phyloP scores from a whole-genome alignment of 2,797 vertebrate species.

The Neostethus bicornis region DNA sequence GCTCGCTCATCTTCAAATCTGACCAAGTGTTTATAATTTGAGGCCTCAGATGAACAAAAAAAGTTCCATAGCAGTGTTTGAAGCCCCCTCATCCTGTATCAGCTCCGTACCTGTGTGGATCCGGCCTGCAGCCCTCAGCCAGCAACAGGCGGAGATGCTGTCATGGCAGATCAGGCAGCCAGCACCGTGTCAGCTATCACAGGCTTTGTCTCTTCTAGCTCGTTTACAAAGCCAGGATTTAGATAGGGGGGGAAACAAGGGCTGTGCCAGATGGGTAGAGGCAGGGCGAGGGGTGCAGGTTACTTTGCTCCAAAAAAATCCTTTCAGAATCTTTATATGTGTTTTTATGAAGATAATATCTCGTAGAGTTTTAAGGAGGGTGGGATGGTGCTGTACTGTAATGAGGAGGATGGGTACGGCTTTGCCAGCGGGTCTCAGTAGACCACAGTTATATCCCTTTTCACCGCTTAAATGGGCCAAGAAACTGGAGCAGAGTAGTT shows the following conservation, averaged over 20 bases:
- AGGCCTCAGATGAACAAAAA: no score
- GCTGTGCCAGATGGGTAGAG: slow-evolving; percentile 9
- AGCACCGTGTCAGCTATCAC: slow-evolving; percentile 68
- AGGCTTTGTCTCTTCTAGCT: slow-evolving; percentile 62
- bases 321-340: background rate
- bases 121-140: background rate
- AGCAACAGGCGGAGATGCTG: slow-evolving; percentile 32
- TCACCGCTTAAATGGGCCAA: slow-evolving; percentile 61
- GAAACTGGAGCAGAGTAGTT: slow-evolving; percentile 59
- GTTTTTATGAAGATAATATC: background rate
- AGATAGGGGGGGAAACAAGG: slow-evolving; percentile 25
- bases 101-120: no score
- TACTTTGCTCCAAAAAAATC: background rate
- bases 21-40: no score
- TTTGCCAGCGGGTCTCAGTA: slow-evolving; percentile 33
- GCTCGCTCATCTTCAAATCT: no score
- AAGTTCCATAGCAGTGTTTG: no score
- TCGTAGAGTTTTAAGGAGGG: background rate
- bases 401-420: slow-evolving; percentile 11
- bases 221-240: slow-evolving; percentile 71
- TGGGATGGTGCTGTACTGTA: background rate
- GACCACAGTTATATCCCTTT: slow-evolving; percentile 29
- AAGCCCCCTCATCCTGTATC: background rate
- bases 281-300: background rate
- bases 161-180: slow-evolving; percentile 51